Percentiles rank a stretch among this genome's conserved stretches.
Conservation (phyloP, 30 jellyfish, hydroid and myxozoan genomes). For the Pelagia noctiluca region DNA sequence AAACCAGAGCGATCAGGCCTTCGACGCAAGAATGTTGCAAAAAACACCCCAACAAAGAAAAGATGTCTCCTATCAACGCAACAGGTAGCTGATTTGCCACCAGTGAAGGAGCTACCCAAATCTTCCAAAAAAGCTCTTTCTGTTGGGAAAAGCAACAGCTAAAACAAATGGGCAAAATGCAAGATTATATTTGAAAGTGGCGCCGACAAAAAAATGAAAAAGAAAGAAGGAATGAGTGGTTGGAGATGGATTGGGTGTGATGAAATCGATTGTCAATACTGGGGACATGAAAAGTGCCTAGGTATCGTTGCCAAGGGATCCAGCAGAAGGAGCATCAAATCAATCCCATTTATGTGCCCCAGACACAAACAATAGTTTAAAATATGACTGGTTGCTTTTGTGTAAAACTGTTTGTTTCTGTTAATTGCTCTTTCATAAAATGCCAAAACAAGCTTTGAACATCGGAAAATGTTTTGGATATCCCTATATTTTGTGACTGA, state of each 20-base stretch:
- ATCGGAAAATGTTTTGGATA: background rate
- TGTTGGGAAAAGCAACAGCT: background rate
- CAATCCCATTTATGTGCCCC: background rate
- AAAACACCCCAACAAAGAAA: background rate
- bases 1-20: background rate
- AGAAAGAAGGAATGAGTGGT: background rate
- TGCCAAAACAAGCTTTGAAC: too few relatives aligned
- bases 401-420: too few relatives aligned
- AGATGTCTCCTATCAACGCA: background rate
- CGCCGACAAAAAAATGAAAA: background rate
- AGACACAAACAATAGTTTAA: background rate
- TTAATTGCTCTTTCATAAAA: background rate
- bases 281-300: background rate
- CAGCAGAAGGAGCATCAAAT: too few relatives aligned
- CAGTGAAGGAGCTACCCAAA: background rate
- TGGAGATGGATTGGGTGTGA: slow-evolving; percentile 1
- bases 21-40: background rate
- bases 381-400: too few relatives aligned
- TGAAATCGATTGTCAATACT: background rate
- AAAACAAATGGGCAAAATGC: background rate
- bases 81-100: background rate
- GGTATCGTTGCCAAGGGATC: background rate
- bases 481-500: too few relatives aligned
- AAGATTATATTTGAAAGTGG: background rate
- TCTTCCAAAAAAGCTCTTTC: background rate